These are phyloP conservation scores for Struthidea cinerea DNA, from an alignment of 2,113 vertebrate species.

Conservation along the genomic window DNA sequence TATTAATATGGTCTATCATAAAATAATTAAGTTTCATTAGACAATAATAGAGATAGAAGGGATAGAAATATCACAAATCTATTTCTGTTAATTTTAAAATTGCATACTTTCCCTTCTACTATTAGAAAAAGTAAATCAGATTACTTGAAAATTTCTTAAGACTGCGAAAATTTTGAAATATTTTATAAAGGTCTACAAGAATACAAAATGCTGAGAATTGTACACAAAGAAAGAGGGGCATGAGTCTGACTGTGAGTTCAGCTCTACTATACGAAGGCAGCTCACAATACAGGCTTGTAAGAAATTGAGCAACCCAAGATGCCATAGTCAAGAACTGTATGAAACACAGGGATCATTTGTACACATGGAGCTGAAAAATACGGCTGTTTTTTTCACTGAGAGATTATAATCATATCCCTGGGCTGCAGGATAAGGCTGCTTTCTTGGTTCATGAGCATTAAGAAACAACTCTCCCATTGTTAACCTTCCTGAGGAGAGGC, in stretches of 20 bases:
- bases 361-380: slow-evolving; percentile 69
- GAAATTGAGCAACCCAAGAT: slow-evolving; percentile 82
- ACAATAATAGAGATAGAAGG: neutral
- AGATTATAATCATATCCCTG: slow-evolving; percentile 82
- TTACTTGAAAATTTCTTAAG: neutral
- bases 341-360: slow-evolving; percentile 74
- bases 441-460: slow-evolving; percentile 80
- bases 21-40: slow-evolving; percentile 43
- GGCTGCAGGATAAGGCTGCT: slow-evolving; percentile 76
- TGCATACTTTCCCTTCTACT: neutral
- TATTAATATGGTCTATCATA: slow-evolving; percentile 5
- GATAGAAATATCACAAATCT: neutral
- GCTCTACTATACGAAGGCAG: slow-evolving; percentile 39
- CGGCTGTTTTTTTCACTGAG: slow-evolving; percentile 67
- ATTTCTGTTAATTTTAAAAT: neutral
- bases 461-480: slow-evolving; percentile 89
- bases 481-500: slow-evolving; percentile 70
- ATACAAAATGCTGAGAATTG: slow-evolving; percentile 9
- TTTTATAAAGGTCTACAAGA: slow-evolving; percentile 29
- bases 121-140: neutral
- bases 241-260: slow-evolving; percentile 32
- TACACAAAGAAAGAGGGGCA: neutral
- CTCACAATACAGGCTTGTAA: slow-evolving; percentile 81
- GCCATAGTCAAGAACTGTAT: slow-evolving; percentile 65
- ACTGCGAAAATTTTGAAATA: neutral